Percentiles rank a stretch among this genome's conserved stretches.
phyloP scores from a whole-genome alignment of 1,140 invertebrate species.

The Halotydeus destructor region DNA sequence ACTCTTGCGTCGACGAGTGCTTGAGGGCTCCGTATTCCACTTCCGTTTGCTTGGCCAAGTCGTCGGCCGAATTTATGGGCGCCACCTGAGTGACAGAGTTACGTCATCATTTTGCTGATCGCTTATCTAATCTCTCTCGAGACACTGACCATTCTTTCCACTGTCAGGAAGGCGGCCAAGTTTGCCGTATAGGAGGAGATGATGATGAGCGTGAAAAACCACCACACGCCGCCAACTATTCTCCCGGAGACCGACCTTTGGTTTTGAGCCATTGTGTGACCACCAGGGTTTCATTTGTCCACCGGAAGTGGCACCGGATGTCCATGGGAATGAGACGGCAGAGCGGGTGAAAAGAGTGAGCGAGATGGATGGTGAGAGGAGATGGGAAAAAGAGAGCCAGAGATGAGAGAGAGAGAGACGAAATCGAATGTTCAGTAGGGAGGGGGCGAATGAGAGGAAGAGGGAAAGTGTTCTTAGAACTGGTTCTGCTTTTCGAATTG shows the following conservation, averaged over 20 bases:
- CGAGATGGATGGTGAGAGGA: neutral
- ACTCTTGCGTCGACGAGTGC: constrained; percentile 70
- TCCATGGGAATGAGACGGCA: too few relatives aligned
- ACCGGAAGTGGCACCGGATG: too few relatives aligned
- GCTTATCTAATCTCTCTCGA: too few relatives aligned
- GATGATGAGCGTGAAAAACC: constrained; percentile 92
- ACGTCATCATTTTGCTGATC: too few relatives aligned
- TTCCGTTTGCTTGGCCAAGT: constrained; percentile 76
- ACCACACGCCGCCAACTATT: constrained; percentile 91
- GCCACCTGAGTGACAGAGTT: too few relatives aligned
- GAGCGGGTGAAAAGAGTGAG: too few relatives aligned
- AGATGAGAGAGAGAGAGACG: neutral
- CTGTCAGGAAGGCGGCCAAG: constrained; percentile 82
- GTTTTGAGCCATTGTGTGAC: too few relatives aligned
- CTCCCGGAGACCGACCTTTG: constrained; percentile 66
- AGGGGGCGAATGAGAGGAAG: too few relatives aligned
- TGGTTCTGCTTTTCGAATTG: too few relatives aligned
- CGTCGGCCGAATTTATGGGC: constrained; percentile 79
- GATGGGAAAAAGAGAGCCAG: neutral
- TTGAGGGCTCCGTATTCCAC: constrained; percentile 64
- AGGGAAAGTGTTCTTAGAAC: too few relatives aligned
- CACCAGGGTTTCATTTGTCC: too few relatives aligned
- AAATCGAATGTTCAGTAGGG: too few relatives aligned
- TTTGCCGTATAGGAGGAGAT: constrained; percentile 48
- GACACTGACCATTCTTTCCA: constrained; percentile 81